These are phyloP conservation scores for Drosophila leontia DNA, from an alignment of 1,140 invertebrate genomes.

Conservation along the genomic window DNA sequence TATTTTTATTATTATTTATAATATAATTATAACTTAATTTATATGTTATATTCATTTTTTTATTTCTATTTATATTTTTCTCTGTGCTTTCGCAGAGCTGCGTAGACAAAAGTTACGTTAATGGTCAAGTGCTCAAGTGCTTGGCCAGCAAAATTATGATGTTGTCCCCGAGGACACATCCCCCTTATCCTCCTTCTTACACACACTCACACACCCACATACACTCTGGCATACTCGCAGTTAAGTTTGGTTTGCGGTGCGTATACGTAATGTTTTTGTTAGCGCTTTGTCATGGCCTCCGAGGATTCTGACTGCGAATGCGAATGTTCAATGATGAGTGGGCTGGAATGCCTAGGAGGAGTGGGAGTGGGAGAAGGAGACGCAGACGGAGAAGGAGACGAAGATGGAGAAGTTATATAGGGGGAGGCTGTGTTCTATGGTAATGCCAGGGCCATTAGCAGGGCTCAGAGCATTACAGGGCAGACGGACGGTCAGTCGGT, in stretches of 20 bases:
- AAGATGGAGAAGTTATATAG: neutral
- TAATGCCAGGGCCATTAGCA: slow-evolving; percentile 36
- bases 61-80: neutral
- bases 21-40: neutral
- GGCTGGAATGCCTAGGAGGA: neutral
- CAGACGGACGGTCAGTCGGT: neutral
- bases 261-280: slow-evolving; percentile 57
- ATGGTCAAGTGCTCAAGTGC: slow-evolving; percentile 77
- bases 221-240: neutral
- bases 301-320: slow-evolving; percentile 12
- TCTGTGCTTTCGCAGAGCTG: slow-evolving; percentile 16
- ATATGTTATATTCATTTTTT: neutral
- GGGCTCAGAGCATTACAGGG: slow-evolving; percentile 2
- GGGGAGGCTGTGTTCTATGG: slow-evolving; percentile 2
- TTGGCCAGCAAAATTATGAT: slow-evolving; percentile 72
- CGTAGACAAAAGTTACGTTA: slow-evolving; percentile 76
- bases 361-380: neutral
- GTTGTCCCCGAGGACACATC: slow-evolving; percentile 32
- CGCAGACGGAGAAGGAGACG: neutral
- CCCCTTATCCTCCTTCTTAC: neutral
- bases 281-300: slow-evolving; percentile 37
- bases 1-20: too few species aligned
- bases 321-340: slow-evolving; percentile 26
- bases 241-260: slow-evolving; percentile 29
- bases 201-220: neutral